Conservation (phyloP, 35 echinoderm and acorn worm species). For the Lytechinus pictus region DNA sequence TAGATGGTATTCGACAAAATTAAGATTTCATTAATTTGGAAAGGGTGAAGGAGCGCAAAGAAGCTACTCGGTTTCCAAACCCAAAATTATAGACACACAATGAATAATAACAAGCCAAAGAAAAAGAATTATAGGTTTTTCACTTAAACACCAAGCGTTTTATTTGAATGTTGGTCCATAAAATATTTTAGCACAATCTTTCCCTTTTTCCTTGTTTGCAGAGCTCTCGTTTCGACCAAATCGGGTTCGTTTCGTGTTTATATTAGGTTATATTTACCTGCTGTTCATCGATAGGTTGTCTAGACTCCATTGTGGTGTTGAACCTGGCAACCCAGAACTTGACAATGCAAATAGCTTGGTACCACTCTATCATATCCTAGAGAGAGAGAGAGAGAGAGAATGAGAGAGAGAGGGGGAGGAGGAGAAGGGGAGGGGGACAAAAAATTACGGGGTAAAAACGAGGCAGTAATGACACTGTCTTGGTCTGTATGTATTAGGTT, state of each 20-base stretch:
- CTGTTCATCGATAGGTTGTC: background rate
- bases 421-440: background rate
- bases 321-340: conserved; percentile 61
- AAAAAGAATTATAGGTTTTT: background rate
- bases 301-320: background rate
- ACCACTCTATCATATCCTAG: conserved; percentile 96
- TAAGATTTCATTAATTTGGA: too few species aligned
- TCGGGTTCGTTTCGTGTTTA: background rate
- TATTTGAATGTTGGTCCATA: background rate
- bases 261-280: background rate
- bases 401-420: background rate
- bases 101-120: too few species aligned
- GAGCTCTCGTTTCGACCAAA: background rate
- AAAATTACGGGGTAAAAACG: background rate
- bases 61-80: too few species aligned
- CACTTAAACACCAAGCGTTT: background rate
- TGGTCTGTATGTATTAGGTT: background rate
- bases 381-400: background rate
- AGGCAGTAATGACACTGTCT: background rate
- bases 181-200: background rate
- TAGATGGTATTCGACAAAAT: too few species aligned
- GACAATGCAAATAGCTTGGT: conserved; percentile 77
- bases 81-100: too few species aligned
- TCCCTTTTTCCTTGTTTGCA: background rate
- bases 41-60: too few species aligned